These are phyloP conservation scores for Hirudo medicinalis DNA, from an alignment of 1,140 invertebrate genomes.

Conservation along the genomic window DNA sequence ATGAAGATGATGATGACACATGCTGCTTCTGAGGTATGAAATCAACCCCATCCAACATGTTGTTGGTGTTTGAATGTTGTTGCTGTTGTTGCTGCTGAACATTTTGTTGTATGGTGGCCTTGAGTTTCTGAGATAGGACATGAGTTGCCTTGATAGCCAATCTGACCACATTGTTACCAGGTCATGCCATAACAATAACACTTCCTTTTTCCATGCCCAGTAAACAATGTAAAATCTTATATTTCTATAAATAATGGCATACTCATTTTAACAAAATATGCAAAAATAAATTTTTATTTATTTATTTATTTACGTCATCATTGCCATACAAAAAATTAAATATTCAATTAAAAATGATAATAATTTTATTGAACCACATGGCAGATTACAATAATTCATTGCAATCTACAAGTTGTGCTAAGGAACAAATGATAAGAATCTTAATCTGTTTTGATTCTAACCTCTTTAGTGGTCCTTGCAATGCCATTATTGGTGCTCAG, in stretches of 20 bases:
- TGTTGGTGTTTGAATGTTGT: neutral
- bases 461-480: neutral
- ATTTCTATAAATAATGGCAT: too few relatives aligned
- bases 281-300: too few relatives aligned
- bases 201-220: too few relatives aligned
- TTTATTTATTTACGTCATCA: too few relatives aligned
- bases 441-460: neutral
- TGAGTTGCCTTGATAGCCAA: neutral
- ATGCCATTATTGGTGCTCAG: neutral
- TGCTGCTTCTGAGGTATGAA: constrained; percentile 1
- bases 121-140: neutral
- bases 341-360: neutral
- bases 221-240: too few relatives aligned
- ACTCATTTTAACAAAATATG: neutral
- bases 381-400: neutral
- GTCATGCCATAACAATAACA: neutral
- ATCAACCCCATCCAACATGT: neutral
- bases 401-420: neutral
- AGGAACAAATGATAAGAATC: too few relatives aligned
- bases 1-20: constrained; percentile 13
- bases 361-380: neutral
- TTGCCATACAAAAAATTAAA: neutral
- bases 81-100: neutral
- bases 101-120: neutral
- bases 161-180: neutral